These are phyloP conservation scores for Dascillus cervinus DNA, from an alignment of 2,888 invertebrate genomes.

Conservation along the genomic window DNA sequence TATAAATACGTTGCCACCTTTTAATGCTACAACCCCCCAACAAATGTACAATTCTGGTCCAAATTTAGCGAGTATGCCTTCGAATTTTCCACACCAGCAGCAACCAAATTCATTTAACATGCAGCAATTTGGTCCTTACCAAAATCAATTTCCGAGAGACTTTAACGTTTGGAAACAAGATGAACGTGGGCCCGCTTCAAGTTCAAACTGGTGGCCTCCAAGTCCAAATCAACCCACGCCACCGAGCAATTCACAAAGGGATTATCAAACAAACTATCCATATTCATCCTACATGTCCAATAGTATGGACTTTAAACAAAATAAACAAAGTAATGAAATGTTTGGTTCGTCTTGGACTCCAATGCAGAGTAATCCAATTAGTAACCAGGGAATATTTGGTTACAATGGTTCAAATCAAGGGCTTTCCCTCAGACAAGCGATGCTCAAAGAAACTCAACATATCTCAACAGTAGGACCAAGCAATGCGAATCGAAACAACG, in stretches of 20 bases:
- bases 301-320: constrained; percentile 16
- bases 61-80: constrained; percentile 1
- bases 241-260: constrained; percentile 9
- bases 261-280: constrained; percentile 12
- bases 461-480: too few relatives aligned
- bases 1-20: too few relatives aligned
- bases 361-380: constrained; percentile 5
- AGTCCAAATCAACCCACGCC: constrained; percentile 13
- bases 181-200: constrained; percentile 17
- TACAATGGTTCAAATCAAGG: constrained; percentile 18
- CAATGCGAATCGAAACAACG: not conserved
- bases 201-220: constrained; percentile 21
- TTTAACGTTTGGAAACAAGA: constrained; percentile 19
- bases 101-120: constrained; percentile 9
- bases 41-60: too few relatives aligned
- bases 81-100: constrained; percentile 7
- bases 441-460: constrained; percentile 37
- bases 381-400: constrained; percentile 9
- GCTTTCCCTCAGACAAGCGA: constrained; percentile 37
- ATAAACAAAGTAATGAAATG: constrained; percentile 20
- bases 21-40: too few relatives aligned
- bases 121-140: not conserved
- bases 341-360: constrained; percentile 28
- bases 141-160: constrained; percentile 1
- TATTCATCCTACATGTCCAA: constrained; percentile 8